phyloP scores from a whole-genome alignment of 2,888 invertebrate genomes.

The Nebria brevicollis region DNA sequence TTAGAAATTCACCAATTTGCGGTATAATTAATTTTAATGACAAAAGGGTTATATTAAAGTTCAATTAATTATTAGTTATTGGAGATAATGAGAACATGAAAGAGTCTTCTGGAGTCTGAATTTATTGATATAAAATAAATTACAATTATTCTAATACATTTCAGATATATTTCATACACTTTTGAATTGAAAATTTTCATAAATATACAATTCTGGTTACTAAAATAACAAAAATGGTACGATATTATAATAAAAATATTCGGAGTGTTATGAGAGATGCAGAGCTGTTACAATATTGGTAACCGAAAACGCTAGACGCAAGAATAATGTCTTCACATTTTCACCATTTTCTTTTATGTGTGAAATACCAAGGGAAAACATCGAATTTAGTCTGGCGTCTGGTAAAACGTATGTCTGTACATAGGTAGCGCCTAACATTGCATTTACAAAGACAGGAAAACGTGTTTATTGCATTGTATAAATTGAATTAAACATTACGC shows the following conservation, averaged over 20 bases:
- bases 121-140: not conserved
- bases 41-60: too few species aligned
- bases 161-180: not conserved
- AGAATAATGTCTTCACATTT: constrained; percentile 45
- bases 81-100: too few species aligned
- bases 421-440: not conserved
- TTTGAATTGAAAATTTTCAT: not conserved
- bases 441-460: not conserved
- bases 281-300: constrained; percentile 34
- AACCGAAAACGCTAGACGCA: constrained; percentile 39
- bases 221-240: not conserved
- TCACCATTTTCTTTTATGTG: constrained; percentile 44
- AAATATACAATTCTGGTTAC: not conserved
- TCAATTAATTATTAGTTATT: too few species aligned
- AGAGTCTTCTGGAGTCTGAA: too few species aligned
- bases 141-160: not conserved
- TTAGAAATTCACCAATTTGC: too few species aligned
- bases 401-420: not conserved
- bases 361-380: constrained; percentile 37
- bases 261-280: constrained; percentile 12
- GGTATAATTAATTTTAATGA: too few species aligned
- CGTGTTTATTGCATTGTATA: constrained; percentile 18
- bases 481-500: constrained; percentile 11
- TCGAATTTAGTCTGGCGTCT: constrained; percentile 19
- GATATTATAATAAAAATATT: not conserved